Evolutionary conservation across 1,140 invertebrate genomes (phyloP), one percentile per base, ranked within the genome.

Genomic region (Drosophila truncata): DNA sequence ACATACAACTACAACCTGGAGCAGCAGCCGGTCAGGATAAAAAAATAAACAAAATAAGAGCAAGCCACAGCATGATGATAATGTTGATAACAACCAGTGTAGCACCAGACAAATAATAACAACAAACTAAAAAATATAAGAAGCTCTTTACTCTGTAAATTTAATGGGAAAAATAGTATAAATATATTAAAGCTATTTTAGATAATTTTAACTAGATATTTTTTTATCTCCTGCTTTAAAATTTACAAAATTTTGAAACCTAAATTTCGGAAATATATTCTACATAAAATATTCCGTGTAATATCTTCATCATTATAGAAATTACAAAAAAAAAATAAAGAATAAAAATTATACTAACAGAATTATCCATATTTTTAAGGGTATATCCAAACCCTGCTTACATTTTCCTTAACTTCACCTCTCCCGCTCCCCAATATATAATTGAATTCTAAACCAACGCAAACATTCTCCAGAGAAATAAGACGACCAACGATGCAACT

Each of bases 371-470:
- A 1, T 0, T 1, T 54, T 23, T 10, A 0, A 52, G 39, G 27
- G 73, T 55, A 77, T 69, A 13, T 18, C 8, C 4, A 11, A 33
- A 37, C n/a, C 4, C 8, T 4, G 4, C 18, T 35, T 7, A 4
- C 27, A 33, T 11, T 16, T 11, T 9, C 20, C 14, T 49, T 58
- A 57, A 49, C 61, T 23, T 67, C 70, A n/a, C 37, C 14, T n/a
- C 50, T 39, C n/a, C n/a, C 66, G 31, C 55, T 63, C 35, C 42
- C 63, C 72, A 83, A 60, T 77, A 86, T 79, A 90, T 90, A 88
- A 88, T 88, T 90, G 84, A 88, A 88, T 88, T 84, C 80, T 88
- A 87, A 80, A 46, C 84, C 84, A 76, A 84, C 50, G 72, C 50
- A 71, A 64, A 63, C 78, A 83, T 88, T 55, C 84, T 88, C 78